Base-by-base conservation (phyloP, 2,113 vertebrate genomes). In the Nestor notabilis region DNA sequence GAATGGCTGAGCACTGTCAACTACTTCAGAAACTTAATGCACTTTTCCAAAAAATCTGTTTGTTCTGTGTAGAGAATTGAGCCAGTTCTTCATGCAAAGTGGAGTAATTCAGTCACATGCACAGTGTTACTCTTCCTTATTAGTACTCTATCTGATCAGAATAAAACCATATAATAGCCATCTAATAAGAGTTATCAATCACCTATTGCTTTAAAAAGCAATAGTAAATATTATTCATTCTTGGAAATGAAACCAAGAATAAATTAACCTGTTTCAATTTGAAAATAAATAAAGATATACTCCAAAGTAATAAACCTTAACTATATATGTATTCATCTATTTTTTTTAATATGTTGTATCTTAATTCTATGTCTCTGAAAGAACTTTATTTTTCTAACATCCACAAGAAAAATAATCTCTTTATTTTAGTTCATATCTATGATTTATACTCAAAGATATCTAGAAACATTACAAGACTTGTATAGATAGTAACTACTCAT, bases 241-340 rank as follows among this genome's bases (percentile, higher is more conserved):
- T 78, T 70, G 5, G 63, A 91, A 94, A 43, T 68, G 89, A 93
- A 94, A 17, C 4, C 74, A 82, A 82, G n/a, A 61, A 63, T 64
- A 92, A 96, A 81, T 39, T 46, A 84, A 41, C 46, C 27, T 93
- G 43, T 13, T 92, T 80, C 75, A 96, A 94, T 94, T 94, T 74
- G 41, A 93, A 92, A 82, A 97, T 83, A 97, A 96, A 92, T 93
- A 46, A 91, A 63, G n/a, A 41, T 93, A 24, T 68, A 83, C 10
- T n/a, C 20, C 10, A 90, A 90, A 84, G 8, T 39, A 90, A 86
- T 78, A 86, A 50, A 96, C 43, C 2, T 19, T 90, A 76, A 70
- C 24, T 78, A 47, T 44, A 74, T 44, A 76, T 49, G 5, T 76
- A 75, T 90, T 88, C 1, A 64, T 84, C 27, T 79, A 7, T 72